phyloP scores from a whole-genome alignment of 2,113 vertebrate genomes.

The Menidia beryllina region DNA sequence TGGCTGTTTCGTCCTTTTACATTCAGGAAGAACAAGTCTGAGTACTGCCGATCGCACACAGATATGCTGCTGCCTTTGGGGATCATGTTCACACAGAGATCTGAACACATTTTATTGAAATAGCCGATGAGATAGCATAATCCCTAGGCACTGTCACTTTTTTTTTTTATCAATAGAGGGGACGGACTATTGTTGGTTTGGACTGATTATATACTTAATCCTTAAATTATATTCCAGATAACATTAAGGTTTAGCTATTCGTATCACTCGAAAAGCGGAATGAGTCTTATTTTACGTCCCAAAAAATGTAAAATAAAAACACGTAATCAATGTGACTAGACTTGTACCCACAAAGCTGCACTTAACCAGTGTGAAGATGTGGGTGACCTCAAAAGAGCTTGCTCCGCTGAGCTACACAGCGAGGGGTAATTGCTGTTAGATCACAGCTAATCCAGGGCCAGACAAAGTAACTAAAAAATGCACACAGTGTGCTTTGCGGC shows the following conservation, averaged over 20 bases:
- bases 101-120: neutral
- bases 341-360: constrained; percentile 37
- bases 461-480: constrained; percentile 69
- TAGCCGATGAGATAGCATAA: neutral
- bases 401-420: constrained; percentile 57
- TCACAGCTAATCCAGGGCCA: constrained; percentile 74
- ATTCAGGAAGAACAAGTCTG: no score
- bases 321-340: constrained; percentile 8
- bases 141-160: neutral
- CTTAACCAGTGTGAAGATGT: constrained; percentile 48
- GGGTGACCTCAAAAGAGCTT: constrained; percentile 56
- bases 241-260: no score
- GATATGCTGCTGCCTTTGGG: neutral
- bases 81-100: neutral
- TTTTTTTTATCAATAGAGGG: neutral
- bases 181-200: neutral
- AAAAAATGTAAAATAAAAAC: constrained; percentile 9
- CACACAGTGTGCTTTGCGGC: constrained; percentile 39
- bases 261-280: constrained; percentile 16
- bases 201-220: no score
- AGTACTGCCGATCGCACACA: neutral
- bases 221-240: no score
- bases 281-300: constrained; percentile 16
- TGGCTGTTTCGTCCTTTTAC: no score
- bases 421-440: constrained; percentile 76